Percentiles rank a stretch among this genome's conserved stretches.
These are phyloP conservation scores for Hemitrygon akajei DNA, from an alignment of 2,797 vertebrate species.

Conservation along the genomic window DNA sequence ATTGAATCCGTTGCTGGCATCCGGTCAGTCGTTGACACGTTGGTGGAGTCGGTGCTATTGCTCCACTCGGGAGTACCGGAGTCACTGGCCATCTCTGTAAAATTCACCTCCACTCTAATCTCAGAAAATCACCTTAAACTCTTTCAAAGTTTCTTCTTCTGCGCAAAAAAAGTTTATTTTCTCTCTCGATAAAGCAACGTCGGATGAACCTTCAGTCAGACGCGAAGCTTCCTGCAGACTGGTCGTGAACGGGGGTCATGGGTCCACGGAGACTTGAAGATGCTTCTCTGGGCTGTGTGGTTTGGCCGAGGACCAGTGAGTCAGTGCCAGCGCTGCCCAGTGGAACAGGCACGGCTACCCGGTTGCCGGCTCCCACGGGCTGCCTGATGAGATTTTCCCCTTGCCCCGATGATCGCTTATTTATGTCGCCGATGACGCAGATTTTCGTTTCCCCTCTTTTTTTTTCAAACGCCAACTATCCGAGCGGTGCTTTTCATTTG, in stretches of 20 bases:
- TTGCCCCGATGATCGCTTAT: background rate
- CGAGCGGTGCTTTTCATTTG: background rate
- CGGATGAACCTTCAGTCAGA: background rate
- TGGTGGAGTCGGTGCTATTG: slow-evolving; percentile 50
- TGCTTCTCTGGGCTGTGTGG: background rate
- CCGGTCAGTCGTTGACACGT: slow-evolving; percentile 45
- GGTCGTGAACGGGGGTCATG: background rate
- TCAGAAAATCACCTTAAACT: no score
- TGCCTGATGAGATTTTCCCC: background rate
- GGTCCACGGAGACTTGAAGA: background rate
- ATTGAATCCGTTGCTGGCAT: slow-evolving; percentile 48
- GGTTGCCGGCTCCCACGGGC: background rate
- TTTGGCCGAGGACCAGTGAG: background rate
- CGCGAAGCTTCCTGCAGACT: background rate
- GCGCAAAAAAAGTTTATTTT: background rate
- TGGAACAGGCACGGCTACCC: no score
- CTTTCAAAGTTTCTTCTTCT: no score
- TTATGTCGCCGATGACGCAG: background rate
- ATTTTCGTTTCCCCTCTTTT: background rate
- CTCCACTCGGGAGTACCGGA: slow-evolving; percentile 48
- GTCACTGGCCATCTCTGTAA: slow-evolving; percentile 53
- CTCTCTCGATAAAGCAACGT: background rate
- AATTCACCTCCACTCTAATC: background rate
- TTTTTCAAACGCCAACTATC: background rate
- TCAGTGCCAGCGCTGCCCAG: background rate